These are phyloP conservation scores for Portunus trituberculatus DNA, from an alignment of 1,140 invertebrate genomes.

Conservation along the genomic window DNA sequence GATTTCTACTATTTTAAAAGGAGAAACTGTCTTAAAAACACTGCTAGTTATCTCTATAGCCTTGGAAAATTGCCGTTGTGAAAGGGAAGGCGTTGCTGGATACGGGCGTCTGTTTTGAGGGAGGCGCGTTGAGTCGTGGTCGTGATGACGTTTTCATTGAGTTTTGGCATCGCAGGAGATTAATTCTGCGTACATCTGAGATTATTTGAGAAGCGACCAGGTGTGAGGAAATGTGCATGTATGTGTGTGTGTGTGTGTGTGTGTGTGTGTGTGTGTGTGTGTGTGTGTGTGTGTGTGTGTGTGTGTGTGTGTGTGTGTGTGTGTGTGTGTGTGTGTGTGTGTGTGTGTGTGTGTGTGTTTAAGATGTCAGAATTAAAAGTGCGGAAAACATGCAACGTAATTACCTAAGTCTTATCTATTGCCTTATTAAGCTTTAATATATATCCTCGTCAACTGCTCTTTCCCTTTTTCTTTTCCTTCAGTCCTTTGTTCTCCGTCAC, in stretches of 20 bases:
- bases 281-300: not conserved
- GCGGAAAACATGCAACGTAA: no score
- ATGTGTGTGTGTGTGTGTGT: not conserved
- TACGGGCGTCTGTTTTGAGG: not conserved
- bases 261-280: not conserved
- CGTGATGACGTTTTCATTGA: not conserved
- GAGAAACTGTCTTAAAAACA: no score
- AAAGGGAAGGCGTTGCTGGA: no score
- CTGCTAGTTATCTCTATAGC: no score
- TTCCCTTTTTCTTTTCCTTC: not conserved
- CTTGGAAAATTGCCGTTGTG: no score
- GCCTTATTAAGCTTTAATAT: no score
- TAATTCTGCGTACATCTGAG: not conserved
- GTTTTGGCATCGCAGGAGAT: not conserved
- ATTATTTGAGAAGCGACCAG: not conserved
- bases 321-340: constrained; percentile 6
- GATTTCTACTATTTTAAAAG: no score
- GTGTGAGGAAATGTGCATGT: not conserved
- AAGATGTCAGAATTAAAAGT: no score
- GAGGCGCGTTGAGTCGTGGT: not conserved
- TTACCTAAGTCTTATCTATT: no score
- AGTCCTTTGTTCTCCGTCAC: not conserved
- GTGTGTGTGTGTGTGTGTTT: not conserved
- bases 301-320: not conserved
- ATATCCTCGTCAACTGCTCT: not conserved